Percentiles rank a stretch among this genome's conserved stretches.
These are phyloP conservation scores for Abrostola tripartita DNA, from an alignment of 2,888 invertebrate species.

Conservation along the genomic window DNA sequence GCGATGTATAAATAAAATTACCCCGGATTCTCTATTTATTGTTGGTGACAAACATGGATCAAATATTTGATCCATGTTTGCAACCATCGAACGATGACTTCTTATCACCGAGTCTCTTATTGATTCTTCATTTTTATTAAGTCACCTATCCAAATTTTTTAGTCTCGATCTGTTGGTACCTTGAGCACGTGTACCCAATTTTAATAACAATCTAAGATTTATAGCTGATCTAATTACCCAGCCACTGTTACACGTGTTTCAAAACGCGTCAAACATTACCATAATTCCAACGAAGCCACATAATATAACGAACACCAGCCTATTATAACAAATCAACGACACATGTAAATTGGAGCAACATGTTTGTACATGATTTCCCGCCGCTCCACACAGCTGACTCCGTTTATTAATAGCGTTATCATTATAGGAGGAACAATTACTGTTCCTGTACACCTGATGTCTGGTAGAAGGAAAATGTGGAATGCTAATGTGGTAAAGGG, in stretches of 20 bases:
- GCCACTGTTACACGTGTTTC: not conserved
- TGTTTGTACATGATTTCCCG: slow-evolving; percentile 43
- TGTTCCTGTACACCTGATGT: slow-evolving; percentile 23
- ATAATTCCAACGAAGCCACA: not conserved
- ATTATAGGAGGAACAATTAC: slow-evolving; percentile 23
- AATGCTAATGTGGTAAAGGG: not conserved
- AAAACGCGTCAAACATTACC: not conserved
- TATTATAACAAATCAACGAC: slow-evolving; percentile 26
- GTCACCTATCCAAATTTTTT: no score
- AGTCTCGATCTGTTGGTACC: no score
- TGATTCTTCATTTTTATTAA: no score
- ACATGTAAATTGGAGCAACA: slow-evolving; percentile 16
- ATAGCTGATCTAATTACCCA: not conserved
- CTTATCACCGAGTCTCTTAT: no score
- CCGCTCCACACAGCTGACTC: slow-evolving; percentile 40
- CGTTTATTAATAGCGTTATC: slow-evolving; percentile 39
- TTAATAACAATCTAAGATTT: no score
- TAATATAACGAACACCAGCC: slow-evolving; percentile 13
- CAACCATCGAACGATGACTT: not conserved
- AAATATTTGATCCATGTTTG: not conserved
- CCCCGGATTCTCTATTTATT: slow-evolving; percentile 12
- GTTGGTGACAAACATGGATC: not conserved
- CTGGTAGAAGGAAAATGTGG: slow-evolving; percentile 1
- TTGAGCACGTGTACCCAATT: no score
- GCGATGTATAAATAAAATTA: slow-evolving; percentile 22